Base-by-base conservation (phyloP, 2,113 vertebrate species). In the Brachypodius melanocephalos region DNA sequence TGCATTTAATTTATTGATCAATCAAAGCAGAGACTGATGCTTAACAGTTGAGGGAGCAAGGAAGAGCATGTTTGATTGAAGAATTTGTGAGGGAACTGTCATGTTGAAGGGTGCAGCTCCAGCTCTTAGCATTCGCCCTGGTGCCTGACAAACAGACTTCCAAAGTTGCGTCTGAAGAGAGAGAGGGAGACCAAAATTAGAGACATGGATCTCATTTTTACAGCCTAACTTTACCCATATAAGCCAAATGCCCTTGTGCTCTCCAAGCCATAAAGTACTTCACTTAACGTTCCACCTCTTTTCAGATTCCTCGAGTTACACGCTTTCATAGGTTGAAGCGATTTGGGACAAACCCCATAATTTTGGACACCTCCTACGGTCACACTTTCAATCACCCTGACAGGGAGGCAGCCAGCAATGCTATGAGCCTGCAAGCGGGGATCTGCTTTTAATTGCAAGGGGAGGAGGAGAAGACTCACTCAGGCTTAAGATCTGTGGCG, bases 1-100 rank as follows among this genome's bases (percentile, higher is more conserved):
- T 88, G 81, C 25, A 4, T 83, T 96, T 85, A 32, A 25, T 97
- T 94, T 97, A 93, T 95, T 96, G 82, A 91, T 88, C 43, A 49
- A 78, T 89, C 63, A 83, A 94, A 84, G 89, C 71, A 69, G 67
- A 90, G 57, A 59, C 28, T 43, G 63, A 67, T 24, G 71, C 0
- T 0, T 67, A 85, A 72, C 29, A 45, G 51, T 19, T 0, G 2
- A 62, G 46, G 69, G 54, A 79, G 66, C 46, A 69, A 54, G 81
- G 67, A 85, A 83, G 59, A 90, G 25, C 4, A 0, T 17, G 42
- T 76, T 59, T 89, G 73, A 84, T 81, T 68, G 49, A 24, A 59
- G 75, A 46, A 48, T 83, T 85, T 46, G 29, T 34, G 71, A 80
- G 63, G 67, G 42, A 62, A 68, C 36, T 58, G 52, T 34, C 66